Evolutionary conservation across 2,888 invertebrate species (phyloP), one percentile per base, ranked within the genome.

Genomic region (Drosophila algonquin): DNA sequence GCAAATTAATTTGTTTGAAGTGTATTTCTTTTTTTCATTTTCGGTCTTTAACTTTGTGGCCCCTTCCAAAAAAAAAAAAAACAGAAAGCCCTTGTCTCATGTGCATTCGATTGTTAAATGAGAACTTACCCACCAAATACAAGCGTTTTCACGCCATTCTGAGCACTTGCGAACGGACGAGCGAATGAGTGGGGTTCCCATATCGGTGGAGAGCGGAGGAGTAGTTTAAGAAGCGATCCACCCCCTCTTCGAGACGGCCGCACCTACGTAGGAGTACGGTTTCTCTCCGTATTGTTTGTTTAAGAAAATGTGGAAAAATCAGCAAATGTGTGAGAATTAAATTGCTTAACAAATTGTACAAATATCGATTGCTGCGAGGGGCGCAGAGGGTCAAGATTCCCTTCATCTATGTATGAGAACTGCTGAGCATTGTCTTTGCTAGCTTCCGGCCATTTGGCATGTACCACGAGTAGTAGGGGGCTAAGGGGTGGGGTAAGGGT

Each of bases 61-160:
- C 51, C 18, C 50, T 24, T 14, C 32, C n/a, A 1, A 18, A 18
- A 18, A 18, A 1, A 18, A 18, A 18, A 18, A 18, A 18, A 58
- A 12, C 47, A 32, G 32, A 12, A 51, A 32, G 32, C 46, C 45
- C 35, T 12, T 12, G 45, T 12, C 12, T 35, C 50, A 51, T 68
- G 68, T 69, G 48, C 63, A 75, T 18, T 72, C 65, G 60, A 63
- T 75, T 75, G 68, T 76, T 76, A 76, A 76, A 73, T 69, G 71
- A 69, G 64, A 86, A 86, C 83, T 81, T 80, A 70, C 76, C 81
- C 83, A 80, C 83, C 88, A 88, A 83, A 80, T 86, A 86, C 86
- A 88, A 86, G 86, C 86, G 84, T 86, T 86, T 86, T 86, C 88
- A 86, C 86, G 88, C 86, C 86, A 79, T 86, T 83, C 79, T 83